Conservation (phyloP, 92 coral and sea anemone genomes). For the Porites divaricata region DNA sequence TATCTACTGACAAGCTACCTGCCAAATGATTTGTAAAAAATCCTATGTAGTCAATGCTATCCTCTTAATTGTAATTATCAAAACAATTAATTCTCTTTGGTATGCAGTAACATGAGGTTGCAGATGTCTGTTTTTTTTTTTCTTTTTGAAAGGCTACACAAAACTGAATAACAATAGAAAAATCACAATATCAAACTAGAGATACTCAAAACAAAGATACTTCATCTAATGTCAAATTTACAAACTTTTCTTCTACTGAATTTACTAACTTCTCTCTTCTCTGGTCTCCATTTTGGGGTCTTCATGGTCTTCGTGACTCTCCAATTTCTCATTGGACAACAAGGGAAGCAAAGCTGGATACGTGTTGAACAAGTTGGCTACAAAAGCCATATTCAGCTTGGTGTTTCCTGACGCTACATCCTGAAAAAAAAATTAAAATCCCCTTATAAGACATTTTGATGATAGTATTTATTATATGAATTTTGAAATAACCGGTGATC, state of each 20-base stretch:
- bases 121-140: no score
- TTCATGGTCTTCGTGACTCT: slow-evolving; percentile 58
- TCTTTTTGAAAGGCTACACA: no score
- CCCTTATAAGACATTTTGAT: background rate
- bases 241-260: background rate
- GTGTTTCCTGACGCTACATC: slow-evolving; percentile 92
- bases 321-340: slow-evolving; percentile 53
- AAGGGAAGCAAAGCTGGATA: slow-evolving; percentile 86
- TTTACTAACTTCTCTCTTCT: slow-evolving; percentile 76
- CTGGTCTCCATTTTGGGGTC: slow-evolving; percentile 72
- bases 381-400: slow-evolving; percentile 97
- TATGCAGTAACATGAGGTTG: no score
- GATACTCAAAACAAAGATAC: no score
- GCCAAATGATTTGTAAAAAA: no score
- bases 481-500: no score
- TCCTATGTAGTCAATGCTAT: no score
- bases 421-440: slow-evolving; percentile 26
- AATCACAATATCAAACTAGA: no score
- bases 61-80: no score
- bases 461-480: background rate
- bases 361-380: slow-evolving; percentile 92
- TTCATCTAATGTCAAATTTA: background rate
- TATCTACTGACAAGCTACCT: no score
- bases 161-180: no score
- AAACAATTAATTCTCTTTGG: no score